phyloP scores from a whole-genome alignment of 2,888 invertebrate species.

The Imbricaverruca yamaguchii region DNA sequence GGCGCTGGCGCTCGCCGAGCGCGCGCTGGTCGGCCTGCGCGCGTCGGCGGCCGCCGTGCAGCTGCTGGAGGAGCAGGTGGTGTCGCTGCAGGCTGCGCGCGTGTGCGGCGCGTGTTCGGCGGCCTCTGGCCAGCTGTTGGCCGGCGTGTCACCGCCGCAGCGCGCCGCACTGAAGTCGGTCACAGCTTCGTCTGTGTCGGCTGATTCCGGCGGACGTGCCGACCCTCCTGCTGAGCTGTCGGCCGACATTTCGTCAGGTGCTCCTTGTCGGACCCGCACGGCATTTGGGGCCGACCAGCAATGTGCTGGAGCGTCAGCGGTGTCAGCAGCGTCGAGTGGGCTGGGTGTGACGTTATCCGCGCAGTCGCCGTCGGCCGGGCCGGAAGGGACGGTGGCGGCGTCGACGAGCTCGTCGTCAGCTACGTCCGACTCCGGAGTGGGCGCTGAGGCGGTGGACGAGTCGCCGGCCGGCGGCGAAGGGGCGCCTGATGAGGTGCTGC shows the following conservation, averaged over 20 bases:
- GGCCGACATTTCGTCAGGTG: no score
- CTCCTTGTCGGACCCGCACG: background rate
- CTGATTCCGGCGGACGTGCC: background rate
- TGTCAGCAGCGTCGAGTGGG: background rate
- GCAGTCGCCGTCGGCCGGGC: no score
- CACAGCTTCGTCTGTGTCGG: background rate
- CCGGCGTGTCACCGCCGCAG: no score
- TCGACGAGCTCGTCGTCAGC: background rate
- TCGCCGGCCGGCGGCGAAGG: background rate
- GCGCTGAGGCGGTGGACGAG: background rate
- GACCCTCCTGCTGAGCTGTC: background rate
- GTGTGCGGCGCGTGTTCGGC: no score
- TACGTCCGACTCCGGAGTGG: background rate
- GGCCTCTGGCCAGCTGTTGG: no score
- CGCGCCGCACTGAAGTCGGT: background rate
- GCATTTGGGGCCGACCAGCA: background rate
- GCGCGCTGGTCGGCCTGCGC: background rate
- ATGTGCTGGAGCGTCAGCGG: background rate
- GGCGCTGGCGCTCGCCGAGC: background rate
- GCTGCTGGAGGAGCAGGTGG: background rate
- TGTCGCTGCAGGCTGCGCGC: no score
- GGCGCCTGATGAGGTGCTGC: no score
- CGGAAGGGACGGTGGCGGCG: no score
- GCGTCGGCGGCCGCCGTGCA: background rate
- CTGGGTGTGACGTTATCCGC: no score